Conservation (phyloP, 2,888 invertebrate genomes). For the Nemapogon koenigi region DNA sequence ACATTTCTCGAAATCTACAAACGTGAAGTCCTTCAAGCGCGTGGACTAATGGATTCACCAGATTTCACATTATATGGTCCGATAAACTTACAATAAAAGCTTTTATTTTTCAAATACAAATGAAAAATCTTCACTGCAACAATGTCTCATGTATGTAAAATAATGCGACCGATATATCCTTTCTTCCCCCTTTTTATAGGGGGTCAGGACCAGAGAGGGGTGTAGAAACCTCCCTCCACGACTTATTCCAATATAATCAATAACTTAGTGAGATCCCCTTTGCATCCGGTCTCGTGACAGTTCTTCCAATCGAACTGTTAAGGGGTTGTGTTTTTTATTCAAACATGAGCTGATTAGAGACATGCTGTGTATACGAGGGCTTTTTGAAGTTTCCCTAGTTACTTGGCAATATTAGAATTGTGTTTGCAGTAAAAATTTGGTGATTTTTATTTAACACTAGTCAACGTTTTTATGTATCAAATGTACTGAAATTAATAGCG, state of each 20-base stretch:
- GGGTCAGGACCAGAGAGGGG: conserved; percentile 21
- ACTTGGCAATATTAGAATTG: too few species aligned
- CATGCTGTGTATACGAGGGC: conserved; percentile 27
- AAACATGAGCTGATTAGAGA: conserved; percentile 60
- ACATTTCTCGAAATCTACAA: too few species aligned
- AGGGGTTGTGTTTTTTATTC: conserved; percentile 55
- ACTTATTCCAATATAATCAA: conserved; percentile 67
- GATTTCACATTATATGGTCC: too few species aligned
- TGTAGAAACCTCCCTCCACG: conserved; percentile 34
- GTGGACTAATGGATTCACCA: too few species aligned
- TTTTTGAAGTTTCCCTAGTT: conserved; percentile 53
- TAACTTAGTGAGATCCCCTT: conserved; percentile 66
- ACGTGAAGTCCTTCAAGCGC: too few species aligned
- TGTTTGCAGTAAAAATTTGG: too few species aligned
- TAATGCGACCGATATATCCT: conserved; percentile 61
- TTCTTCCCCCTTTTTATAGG: conserved; percentile 39
- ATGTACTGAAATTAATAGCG: too few species aligned
- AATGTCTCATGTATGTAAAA: conserved; percentile 63
- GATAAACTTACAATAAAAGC: too few species aligned
- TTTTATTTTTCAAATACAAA: background rate
- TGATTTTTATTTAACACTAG: too few species aligned
- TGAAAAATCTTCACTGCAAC: conserved; percentile 49
- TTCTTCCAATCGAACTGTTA: conserved; percentile 48
- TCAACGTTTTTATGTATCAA: too few species aligned
- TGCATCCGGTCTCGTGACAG: conserved; percentile 63